Evolutionary conservation across 2,797 vertebrate species (phyloP), one percentile per base, ranked within the genome.

Genomic region (Salmo trutta): DNA sequence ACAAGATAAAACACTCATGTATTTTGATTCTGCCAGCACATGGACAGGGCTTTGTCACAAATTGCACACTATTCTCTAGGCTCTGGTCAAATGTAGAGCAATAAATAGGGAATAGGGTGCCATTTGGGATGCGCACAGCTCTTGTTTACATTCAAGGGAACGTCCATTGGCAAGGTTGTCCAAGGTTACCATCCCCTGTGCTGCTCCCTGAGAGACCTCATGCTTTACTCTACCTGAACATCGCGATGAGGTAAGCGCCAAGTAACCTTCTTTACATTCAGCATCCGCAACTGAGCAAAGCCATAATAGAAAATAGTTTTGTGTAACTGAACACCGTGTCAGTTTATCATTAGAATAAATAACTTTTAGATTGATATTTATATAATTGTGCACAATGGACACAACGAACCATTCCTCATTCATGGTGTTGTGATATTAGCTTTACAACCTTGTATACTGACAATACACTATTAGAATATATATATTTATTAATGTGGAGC

Each of bases 21-120:
- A 29, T 89, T 88, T 76, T 71, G 81, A 89, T 88, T 88, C 91
- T 33, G 78, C 81, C 66, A 17, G 72, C 76, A 64, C 10, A 14
- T 24, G 59, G n/a, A 24, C 3, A 10, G 59, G 21, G n/a, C 21
- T 24, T 7, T 24, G 12, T 64, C 59, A 21, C 3, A 12, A 64
- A 64, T 24, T 64, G 10, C 59, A 24, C 17, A 10, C 59, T 64
- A 3, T 24, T 12, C 21, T 3, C 21, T 24, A 14, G 59, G 8
- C 8, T 10, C 59, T 24, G 21, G 59, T 14, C 59, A 64, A 24
- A 64, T 5, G 21, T 14, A 12, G 21, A 12, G 41, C 41, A 14
- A 14, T 14, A 47, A 47, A 47, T 47, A 47, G 59, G 56, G 1
- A 21, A 24, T n/a, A 24, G 59, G 5, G 59, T 10, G 0, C n/a